Evolutionary conservation across 2,113 vertebrate species (phyloP), one percentile per base, ranked within the genome.

Genomic region (Benitochromis conjunctus): DNA sequence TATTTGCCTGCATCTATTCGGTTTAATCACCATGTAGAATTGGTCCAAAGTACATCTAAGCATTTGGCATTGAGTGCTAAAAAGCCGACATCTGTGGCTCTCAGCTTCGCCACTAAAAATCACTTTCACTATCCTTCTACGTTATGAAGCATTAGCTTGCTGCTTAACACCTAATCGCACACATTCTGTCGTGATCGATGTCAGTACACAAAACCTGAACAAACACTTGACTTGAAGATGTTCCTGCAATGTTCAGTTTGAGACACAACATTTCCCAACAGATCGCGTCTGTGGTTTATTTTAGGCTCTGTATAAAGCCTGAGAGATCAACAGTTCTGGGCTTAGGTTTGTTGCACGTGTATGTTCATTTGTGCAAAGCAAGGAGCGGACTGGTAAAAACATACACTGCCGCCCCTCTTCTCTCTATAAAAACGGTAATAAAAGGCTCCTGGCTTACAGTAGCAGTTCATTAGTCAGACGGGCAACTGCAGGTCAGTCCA

Each of bases 401-500:
- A 76, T 31, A 53, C 71, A 43, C 13, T 12, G 36, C 21, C 1
- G 21, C 9, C 41, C 43, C 60, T 81, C 86, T 71, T 38, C 48
- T 79, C 46, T 51, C 56, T 9, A 87, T 91, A 84, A 91, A 89
- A 53, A 62, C 69, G 74, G 83, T 79, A 86, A 87, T 94, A 87
- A 90, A 92, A 84, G 69, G 46, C 51, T 85, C 79, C 81, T 54
- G 88, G 86, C 84, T 93, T 91, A 90, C 83, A 91, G 92, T 84
- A 94, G 87, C 92, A 94, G 89, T 88, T 95, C 89, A 93, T 92
- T 93, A 94, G 88, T 88, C 80, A 88, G 81, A 84, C 81, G 34
- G 46, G 88, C 88, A 82, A 80, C 90, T 79, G 60, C 84, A n/a
- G 82, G 85, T 93, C 84, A 62, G 76, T 92, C 80, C 86, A 84